Base-by-base conservation (phyloP, 2,113 vertebrate species). In the Mormyrus iriodes region DNA sequence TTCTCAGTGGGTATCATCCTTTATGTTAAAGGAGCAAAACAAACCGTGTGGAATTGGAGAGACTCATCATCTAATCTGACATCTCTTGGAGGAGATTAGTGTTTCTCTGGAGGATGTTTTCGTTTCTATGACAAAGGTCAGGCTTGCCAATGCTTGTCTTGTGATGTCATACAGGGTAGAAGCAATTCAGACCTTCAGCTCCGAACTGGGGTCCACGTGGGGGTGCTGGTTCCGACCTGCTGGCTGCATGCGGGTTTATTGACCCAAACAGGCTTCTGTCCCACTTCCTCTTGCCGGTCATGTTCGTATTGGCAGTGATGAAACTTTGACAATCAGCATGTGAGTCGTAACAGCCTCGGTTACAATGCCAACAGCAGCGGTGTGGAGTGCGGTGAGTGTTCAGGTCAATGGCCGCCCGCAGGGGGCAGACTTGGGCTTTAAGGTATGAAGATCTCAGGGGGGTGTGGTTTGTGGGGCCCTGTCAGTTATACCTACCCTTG, bases 21-120 rank as follows among this genome's bases (percentile, higher is more conserved):
- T 87, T 87, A 87, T 61, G 86, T 87, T 87, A 87, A 87, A 87
- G 86, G 86, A 65, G 85, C 44, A 65, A 35, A 44, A 46, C 24
- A 4, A 42, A 31, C 85, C 31, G 27, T 21, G 51, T 42, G 53
- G 53, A 31, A 48, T 24, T 39, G 31, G 31, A 24, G 31, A 87
- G 31, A 86, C 44, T 52, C 84, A 19, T 87, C 42, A n/a, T 24
- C 9, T n/a, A 3, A 84, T 1, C 82, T 44, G 21, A n/a, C 3
- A 7, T 42, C 44, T 84, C 42, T 84, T 46, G 21, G 82, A 48
- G 82, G 82, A 44, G 44, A 5, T 84, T 84, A n/a, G 61, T 31
- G n/a, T 69, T 31, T 69, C n/a, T 69, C 61, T 31, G 61, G n/a
- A 69, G 61, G n/a, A 31, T 69, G 61, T 69, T 69, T 69, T 69